Evolutionary conservation across 2,888 invertebrate species (phyloP), one percentile per base, ranked within the genome.

Genomic region (Acronicta aceris): DNA sequence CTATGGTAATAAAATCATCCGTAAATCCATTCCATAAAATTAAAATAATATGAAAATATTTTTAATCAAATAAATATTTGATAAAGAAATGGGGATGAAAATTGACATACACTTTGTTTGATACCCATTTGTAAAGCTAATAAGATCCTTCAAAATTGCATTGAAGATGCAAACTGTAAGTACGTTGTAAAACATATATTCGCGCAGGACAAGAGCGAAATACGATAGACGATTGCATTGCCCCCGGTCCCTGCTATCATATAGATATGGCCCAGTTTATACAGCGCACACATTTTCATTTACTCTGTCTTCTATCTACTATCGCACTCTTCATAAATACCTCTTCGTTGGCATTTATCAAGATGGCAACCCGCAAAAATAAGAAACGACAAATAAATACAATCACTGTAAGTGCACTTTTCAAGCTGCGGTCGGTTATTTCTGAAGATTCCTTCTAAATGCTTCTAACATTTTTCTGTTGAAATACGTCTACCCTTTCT

Each of bases 391-490:
- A 81, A 82, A 81, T 82, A 79, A 83, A 79, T 80, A 86, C 85
- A 88, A 88, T 88, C 88, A 84, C 65, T 45, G 81, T 83, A 81
- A 89, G 88, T 87, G 88, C 88, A 85, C 83, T 84, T 79, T 78
- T 79, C 71, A 79, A 81, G 76, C 71, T 78, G 65, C 74, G 79
- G 79, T 79, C 54, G 73, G 79, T 77, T 84, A 84, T 85, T 78
- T 83, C 73, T 79, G 78, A 71, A 80, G 73, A 81, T 76, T 71
- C 82, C 78, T 57, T 82, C 78, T 71, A 66, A 71, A 81, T 81
- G 73, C 73, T 75, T 64, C 70, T 69, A 72, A 76, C 73, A 80
- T 81, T 81, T 79, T 75, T 79, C 77, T 76, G 74, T 70, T 65
- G 66, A 76, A 70, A 75, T 69, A 67, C 71, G 63, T 53, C 70